Evolutionary conservation across 2,797 vertebrate genomes (phyloP), one percentile per base, ranked within the genome.

Genomic region (Sardinella longiceps): DNA sequence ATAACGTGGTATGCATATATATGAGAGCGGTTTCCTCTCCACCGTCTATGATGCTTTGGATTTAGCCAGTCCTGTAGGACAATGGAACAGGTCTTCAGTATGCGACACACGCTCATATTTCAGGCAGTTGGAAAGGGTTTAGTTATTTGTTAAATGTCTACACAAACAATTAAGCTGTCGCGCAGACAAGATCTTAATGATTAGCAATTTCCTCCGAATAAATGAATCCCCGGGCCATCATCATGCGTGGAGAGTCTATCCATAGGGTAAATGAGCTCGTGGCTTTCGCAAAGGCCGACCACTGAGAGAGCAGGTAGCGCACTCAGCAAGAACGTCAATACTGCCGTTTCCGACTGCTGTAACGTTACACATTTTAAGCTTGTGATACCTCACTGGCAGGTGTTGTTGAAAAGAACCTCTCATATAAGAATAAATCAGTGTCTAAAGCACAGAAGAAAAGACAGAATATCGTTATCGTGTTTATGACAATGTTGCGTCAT

Each of bases 21-120:
- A 77, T 23, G 33, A 23, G 70, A 23, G 15, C 39, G 37, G 18
- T 43, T 37, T 77, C 37, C 10, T 77, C 33, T 74, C 37, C 70
- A 77, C 15, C 37, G 20, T 28, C 14, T 43, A 74, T 80, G 87
- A 86, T 87, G 87, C 87, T 82, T 77, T 23, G 84, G 30, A 82
- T 81, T 87, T 91, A 90, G 89, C 86, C 86, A 88, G 88, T 89
- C 88, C 89, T 81, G 84, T 80, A 53, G 83, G 88, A 91, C 93
- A 93, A 92, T 89, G 91, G 90, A 91, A 91, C 93, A 89, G 91
- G 93, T 92, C 93, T 83, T 56, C 81, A 87, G 48, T 77, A 77
- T 58, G 60, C 15, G 25, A 77, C 33, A 80, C 77, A 80, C 30
- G 63, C 70, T 77, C 70, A 77, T 77, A 77, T 77, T 77, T 77